Evolutionary conservation across 2,113 vertebrate species (phyloP).

Genomic region (Shinisaurus crocodilurus): DNA sequence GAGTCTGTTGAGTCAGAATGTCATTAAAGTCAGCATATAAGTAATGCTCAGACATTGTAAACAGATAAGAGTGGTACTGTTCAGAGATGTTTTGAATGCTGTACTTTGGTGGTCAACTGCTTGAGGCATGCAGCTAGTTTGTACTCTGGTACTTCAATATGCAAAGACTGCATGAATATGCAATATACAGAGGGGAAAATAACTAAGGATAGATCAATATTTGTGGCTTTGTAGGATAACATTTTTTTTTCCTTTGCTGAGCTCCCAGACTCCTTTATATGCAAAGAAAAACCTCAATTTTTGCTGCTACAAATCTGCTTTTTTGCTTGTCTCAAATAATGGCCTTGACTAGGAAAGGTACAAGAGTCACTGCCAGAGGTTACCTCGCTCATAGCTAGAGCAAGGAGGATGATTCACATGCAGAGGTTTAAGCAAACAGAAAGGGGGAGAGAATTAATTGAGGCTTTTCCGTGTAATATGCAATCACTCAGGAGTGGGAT

Average conservation of each 20-base stretch:
- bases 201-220: not conserved
- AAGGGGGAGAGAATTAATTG: not conserved
- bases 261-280: not conserved
- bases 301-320: too few relatives aligned
- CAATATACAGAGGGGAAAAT: not conserved
- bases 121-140: not conserved
- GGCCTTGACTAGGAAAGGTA: not conserved
- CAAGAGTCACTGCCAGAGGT: not conserved
- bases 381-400: not conserved
- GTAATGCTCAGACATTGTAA: not conserved
- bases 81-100: not conserved
- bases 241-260: not conserved
- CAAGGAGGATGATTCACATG: not conserved
- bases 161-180: not conserved
- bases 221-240: not conserved
- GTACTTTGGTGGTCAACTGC: too few relatives aligned
- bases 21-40: not conserved
- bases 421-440: not conserved
- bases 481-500: not conserved
- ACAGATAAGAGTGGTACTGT: not conserved
- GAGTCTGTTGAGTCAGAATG: not conserved
- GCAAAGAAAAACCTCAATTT: not conserved
- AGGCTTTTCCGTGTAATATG: not conserved
- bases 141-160: not conserved
- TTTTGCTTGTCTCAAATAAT: not conserved